A percentile compares a stretch with the other conserved stretches of the same genome.
phyloP scores from a whole-genome alignment of 2,113 vertebrate genomes.

The Pterophyllum scalare region DNA sequence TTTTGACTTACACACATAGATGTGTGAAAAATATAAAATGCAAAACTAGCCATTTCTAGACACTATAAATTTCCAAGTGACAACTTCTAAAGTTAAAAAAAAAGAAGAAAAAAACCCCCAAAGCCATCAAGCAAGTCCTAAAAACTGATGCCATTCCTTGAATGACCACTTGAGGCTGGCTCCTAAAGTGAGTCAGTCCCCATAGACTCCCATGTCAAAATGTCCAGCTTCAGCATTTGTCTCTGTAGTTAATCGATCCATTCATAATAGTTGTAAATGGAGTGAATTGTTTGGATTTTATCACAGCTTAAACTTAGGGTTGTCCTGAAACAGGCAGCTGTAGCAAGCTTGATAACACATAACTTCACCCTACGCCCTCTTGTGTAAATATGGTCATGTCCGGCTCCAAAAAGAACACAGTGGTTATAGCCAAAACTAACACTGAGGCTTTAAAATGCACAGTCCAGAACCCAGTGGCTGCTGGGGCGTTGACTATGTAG shows the following conservation, averaged over 20 bases:
- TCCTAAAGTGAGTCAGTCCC: background rate
- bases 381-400: background rate
- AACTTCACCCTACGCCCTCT: background rate
- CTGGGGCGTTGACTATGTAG: background rate
- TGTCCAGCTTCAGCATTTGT: background rate
- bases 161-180: background rate
- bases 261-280: background rate
- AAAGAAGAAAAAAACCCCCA: no score
- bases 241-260: background rate
- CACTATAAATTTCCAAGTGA: background rate
- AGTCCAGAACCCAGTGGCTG: background rate
- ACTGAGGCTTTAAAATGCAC: background rate
- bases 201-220: background rate
- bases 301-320: background rate
- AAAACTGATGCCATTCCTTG: background rate
- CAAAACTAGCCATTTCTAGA: no score
- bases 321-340: background rate
- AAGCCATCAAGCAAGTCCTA: background rate
- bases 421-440: background rate
- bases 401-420: no score
- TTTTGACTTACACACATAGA: no score
- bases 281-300: background rate
- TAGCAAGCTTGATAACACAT: background rate
- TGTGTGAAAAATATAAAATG: no score
- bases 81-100: no score